These are phyloP conservation scores for Gymnothorax reevesii DNA, from an alignment of 2,797 vertebrate genomes.

Conservation along the genomic window DNA sequence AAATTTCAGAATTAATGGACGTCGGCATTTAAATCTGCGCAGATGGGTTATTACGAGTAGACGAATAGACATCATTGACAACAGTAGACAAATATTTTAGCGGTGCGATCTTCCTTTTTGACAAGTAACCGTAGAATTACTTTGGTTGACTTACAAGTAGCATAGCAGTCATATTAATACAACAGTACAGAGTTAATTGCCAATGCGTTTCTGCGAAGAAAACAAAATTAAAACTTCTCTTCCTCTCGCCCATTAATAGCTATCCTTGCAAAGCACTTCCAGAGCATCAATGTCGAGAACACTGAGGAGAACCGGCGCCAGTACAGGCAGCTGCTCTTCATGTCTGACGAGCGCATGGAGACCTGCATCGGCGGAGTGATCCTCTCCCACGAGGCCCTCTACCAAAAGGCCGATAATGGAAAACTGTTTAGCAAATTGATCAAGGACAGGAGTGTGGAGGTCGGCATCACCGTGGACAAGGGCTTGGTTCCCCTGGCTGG, in stretches of 20 bases:
- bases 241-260: constrained; percentile 61
- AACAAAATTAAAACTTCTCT: not conserved
- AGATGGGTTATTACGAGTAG: too few relatives aligned
- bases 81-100: not conserved
- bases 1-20: too few relatives aligned
- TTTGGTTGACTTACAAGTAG: not conserved
- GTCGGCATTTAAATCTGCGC: too few relatives aligned
- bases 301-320: constrained; percentile 93
- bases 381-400: constrained; percentile 93
- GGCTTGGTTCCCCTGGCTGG: constrained; percentile 91
- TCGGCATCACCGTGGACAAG: constrained; percentile 95
- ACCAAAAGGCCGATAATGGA: constrained; percentile 87
- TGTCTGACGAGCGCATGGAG: constrained; percentile 76
- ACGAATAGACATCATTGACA: not conserved
- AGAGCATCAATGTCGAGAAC: constrained; percentile 90
- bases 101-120: not conserved
- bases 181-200: not conserved
- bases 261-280: constrained; percentile 90
- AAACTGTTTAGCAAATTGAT: constrained; percentile 81
- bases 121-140: too few relatives aligned
- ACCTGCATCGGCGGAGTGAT: constrained; percentile 90
- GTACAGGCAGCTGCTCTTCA: constrained; percentile 92
- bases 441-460: constrained; percentile 79
- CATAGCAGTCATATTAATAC: not conserved
- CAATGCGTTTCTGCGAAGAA: not conserved